Evolutionary conservation across 2,888 invertebrate genomes (phyloP), one percentile per base, ranked within the genome.

Genomic region (Leptopilina drosophilae): DNA sequence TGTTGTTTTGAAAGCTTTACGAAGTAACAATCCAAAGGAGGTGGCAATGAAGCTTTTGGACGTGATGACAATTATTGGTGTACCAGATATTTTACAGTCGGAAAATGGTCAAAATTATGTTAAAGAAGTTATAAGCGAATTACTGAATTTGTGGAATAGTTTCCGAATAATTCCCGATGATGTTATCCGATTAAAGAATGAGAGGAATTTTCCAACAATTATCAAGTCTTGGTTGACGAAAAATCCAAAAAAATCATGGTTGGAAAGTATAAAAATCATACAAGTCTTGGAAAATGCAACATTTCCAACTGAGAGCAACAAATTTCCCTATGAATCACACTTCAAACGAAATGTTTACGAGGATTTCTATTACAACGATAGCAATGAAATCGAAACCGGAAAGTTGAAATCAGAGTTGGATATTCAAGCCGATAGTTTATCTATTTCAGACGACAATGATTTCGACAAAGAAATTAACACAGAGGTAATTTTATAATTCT

Each of bases 281-380:
- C 89, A 90, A 78, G 86, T 90, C 0, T 56, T 78, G 33, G 85
- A 89, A 46, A 90, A 90, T 67, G 85, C 87, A 11, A 88, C 85
- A 6, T 82, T 83, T 33, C 79, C 75, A 64, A 79, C 78, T 33
- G 79, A 80, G 5, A 84, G 83, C 53, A 87, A 82, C n/a, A 87
- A 84, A 77, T 78, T 84, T 73, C 89, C 89, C 0, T 87, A 85
- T 12, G 87, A 90, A 11, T 49, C 85, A 40, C 77, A 89, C 26
- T 88, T 89, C 20, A 87, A 53, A 85, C 85, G 67, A 84, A 87
- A 26, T 83, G 83, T 85, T 12, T 78, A n/a, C 56, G 20, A 65
- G 20, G 46, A 64, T 64, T 64, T 76, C 46, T 42, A 7, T 66
- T 5, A 14, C 14, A 53, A 40, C 2, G n/a, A n/a, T 77, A n/a